phyloP scores from a whole-genome alignment of 2,888 invertebrate species.

The Leptinotarsa rubiginosa region DNA sequence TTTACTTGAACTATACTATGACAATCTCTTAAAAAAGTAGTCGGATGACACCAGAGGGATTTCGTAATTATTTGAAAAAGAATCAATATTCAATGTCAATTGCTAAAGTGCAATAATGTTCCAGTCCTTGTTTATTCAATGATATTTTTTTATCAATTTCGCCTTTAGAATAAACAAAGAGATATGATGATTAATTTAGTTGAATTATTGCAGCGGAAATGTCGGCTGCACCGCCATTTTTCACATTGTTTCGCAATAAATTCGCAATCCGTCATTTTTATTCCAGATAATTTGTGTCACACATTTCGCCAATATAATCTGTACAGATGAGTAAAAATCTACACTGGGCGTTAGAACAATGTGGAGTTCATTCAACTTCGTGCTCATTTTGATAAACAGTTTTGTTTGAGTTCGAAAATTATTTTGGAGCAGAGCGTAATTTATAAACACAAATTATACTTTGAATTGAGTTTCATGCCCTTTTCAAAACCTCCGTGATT shows the following conservation, averaged over 20 bases:
- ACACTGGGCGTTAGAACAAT: not conserved
- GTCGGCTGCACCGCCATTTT: constrained; percentile 34
- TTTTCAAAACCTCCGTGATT: too few relatives aligned
- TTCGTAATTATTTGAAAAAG: too few relatives aligned
- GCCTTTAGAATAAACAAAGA: constrained; percentile 31
- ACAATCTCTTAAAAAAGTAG: too few relatives aligned
- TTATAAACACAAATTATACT: too few relatives aligned
- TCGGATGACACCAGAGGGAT: too few relatives aligned
- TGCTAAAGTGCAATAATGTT: too few relatives aligned
- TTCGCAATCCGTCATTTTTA: constrained; percentile 16
- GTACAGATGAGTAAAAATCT: not conserved
- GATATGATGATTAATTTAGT: constrained; percentile 32
- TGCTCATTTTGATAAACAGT: not conserved
- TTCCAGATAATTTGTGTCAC: constrained; percentile 12
- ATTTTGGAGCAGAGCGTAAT: not conserved
- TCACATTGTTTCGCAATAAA: constrained; percentile 10
- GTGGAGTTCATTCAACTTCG: constrained; percentile 1
- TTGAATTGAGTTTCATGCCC: too few relatives aligned
- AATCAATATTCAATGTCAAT: too few relatives aligned
- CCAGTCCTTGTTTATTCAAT: constrained; percentile 2
- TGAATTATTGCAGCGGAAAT: constrained; percentile 36
- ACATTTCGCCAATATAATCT: constrained; percentile 21
- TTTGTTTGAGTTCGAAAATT: not conserved
- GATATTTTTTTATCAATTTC: constrained; percentile 25
- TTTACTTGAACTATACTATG: too few relatives aligned